Base-by-base conservation (phyloP, 2,797 vertebrate genomes). In the Pseudocheirus occidentalis region DNA sequence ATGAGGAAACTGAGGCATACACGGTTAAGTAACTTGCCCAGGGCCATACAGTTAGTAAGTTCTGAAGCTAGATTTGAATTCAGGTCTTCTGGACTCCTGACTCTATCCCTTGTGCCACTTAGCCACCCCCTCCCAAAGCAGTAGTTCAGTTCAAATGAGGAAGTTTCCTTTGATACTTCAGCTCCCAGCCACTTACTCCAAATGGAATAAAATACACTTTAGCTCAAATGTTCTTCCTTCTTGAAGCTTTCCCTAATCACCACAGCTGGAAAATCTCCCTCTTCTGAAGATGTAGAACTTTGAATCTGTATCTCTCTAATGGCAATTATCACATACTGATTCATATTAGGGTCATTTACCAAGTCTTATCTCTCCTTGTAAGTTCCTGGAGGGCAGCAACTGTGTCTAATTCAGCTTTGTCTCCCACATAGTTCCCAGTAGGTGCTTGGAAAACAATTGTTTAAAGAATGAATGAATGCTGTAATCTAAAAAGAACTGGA, bases 391-490 rank as follows among this genome's bases (percentile, higher is more conserved):
- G 81, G 40, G 16, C 2, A 81, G 52, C 18, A 24, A 31, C 12
- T 12, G 12, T 89, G 10, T 92, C 93, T 89, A 18, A 92, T 96
- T 94, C 46, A 87, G 40, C 59, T 92, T 93, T 90, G 93, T 90
- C 40, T 50, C 24, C 40, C 93, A 55, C 90, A 96, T 55, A 91
- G 73, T 6, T 91, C 7, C 9, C 92, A 95, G 91, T 29, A 89
- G 89, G 95, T 29, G 31, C 6, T 5, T 73, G 93, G 54, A 93
- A 97, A 87, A 50, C 40, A 87, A 87, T 87, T 46, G 40, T 87
- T 87, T 87, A 50, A 87, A 87, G 24, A 87, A 87, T 46, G 73
- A 87, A 87, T 87, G 73, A 50, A 50, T 50, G 40, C 24, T 87
- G 9, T 9, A 34, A 59, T 53, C 40, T 18, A 87, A 31, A 53